Conservation (phyloP, 1,140 invertebrate species). For the Bombus breviceps region DNA sequence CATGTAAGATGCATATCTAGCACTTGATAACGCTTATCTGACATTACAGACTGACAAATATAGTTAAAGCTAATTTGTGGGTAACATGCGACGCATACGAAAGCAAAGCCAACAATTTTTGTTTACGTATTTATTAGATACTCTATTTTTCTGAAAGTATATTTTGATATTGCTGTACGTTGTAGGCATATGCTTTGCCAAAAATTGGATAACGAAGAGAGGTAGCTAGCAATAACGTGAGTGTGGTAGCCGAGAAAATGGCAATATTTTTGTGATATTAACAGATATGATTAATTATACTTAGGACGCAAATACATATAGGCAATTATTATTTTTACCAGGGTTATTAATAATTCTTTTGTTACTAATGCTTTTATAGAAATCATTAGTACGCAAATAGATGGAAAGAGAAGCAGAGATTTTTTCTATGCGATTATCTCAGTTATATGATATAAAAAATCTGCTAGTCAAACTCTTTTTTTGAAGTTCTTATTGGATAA, state of each 20-base stretch:
- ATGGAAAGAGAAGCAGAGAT: not conserved
- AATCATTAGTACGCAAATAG: not conserved
- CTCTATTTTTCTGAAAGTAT: conserved; percentile 63
- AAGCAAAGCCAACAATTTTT: not conserved
- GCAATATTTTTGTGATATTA: conserved; percentile 77
- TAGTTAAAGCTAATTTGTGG: conserved; percentile 53
- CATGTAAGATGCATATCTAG: conserved; percentile 49
- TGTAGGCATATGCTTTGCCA: conserved; percentile 27
- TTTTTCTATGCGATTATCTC: not conserved
- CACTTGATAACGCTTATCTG: conserved; percentile 41
- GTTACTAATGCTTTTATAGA: conserved; percentile 23
- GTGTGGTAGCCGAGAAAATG: conserved; percentile 25
- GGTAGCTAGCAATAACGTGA: conserved; percentile 12
- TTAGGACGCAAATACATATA: conserved; percentile 15
- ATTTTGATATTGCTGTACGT: conserved; percentile 54
- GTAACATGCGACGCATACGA: not conserved
- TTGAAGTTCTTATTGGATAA: not conserved
- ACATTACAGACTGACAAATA: conserved; percentile 65
- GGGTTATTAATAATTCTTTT: conserved; percentile 20
- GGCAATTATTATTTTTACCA: conserved; percentile 50
- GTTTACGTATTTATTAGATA: conserved; percentile 31
- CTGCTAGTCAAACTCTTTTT: not conserved
- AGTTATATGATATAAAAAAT: not conserved
- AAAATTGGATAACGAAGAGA: conserved; percentile 22
- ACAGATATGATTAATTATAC: conserved; percentile 64